Conservation (phyloP, 2,113 vertebrate genomes). For the Capricornis sumatraensis region DNA sequence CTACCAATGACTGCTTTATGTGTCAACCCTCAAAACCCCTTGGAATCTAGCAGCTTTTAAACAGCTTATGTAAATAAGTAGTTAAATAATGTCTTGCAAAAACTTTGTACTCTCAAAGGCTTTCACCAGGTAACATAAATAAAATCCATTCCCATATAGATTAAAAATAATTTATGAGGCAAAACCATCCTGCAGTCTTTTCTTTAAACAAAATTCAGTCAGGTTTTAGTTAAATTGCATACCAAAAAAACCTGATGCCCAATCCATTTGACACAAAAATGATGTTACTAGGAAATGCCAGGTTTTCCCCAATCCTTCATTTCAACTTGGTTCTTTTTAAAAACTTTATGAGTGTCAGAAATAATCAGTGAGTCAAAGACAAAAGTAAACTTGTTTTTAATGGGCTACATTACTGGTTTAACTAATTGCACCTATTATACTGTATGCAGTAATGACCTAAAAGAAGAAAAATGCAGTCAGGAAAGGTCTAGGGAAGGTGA, state of each 20-base stretch:
- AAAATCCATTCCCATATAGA: slow-evolving; percentile 20
- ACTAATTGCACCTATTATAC: background rate
- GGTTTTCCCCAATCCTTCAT: background rate
- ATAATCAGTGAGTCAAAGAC: slow-evolving; percentile 2
- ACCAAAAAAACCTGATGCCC: background rate
- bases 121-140: slow-evolving; percentile 1
- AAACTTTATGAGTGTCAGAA: background rate
- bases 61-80: slow-evolving; percentile 21
- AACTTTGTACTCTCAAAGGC: background rate
- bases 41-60: background rate
- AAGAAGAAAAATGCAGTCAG: slow-evolving; percentile 19
- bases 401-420: background rate
- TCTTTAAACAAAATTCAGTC: slow-evolving; percentile 4
- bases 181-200: background rate
- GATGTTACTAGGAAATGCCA: background rate
- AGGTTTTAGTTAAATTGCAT: background rate
- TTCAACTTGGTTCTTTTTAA: background rate
- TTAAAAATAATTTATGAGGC: background rate
- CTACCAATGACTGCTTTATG: background rate
- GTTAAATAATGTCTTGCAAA: slow-evolving; percentile 20
- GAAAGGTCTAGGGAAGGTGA: background rate
- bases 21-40: background rate
- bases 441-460: background rate
- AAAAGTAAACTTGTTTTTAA: slow-evolving; percentile 12
- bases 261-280: slow-evolving; percentile 32